phyloP scores from a whole-genome alignment of 2,797 vertebrate species.

The Parauchenoglanis ngamensis region DNA sequence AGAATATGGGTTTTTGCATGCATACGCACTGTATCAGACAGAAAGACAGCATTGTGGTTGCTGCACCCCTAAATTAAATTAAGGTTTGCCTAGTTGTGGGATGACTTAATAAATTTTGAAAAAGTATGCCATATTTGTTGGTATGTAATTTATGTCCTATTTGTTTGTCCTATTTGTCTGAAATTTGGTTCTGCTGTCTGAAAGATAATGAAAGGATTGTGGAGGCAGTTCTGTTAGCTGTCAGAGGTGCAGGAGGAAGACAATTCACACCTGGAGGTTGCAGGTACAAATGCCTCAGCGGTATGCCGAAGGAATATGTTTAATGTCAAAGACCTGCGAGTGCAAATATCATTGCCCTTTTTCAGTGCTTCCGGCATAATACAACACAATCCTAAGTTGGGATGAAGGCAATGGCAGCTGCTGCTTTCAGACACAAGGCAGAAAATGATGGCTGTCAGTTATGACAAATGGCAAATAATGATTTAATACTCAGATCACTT shows the following conservation, averaged over 20 bases:
- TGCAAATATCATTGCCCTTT: slow-evolving; percentile 14
- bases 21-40: background rate
- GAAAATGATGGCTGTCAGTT: background rate
- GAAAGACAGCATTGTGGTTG: background rate
- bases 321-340: background rate
- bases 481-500: background rate
- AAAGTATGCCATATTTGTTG: background rate
- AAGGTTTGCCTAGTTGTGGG: background rate
- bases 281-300: background rate
- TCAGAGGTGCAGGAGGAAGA: background rate
- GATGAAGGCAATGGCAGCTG: background rate
- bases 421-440: background rate
- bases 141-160: background rate
- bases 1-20: slow-evolving; percentile 6
- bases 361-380: background rate
- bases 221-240: background rate
- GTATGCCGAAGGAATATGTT: slow-evolving; percentile 19
- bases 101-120: background rate
- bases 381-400: background rate
- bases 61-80: background rate
- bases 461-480: background rate
- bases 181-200: background rate
- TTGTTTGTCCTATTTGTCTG: background rate
- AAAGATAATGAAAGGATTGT: slow-evolving; percentile 14
- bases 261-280: background rate